Evolutionary conservation across 2,113 vertebrate genomes (phyloP).

Genomic region (Anoplopoma fimbria): DNA sequence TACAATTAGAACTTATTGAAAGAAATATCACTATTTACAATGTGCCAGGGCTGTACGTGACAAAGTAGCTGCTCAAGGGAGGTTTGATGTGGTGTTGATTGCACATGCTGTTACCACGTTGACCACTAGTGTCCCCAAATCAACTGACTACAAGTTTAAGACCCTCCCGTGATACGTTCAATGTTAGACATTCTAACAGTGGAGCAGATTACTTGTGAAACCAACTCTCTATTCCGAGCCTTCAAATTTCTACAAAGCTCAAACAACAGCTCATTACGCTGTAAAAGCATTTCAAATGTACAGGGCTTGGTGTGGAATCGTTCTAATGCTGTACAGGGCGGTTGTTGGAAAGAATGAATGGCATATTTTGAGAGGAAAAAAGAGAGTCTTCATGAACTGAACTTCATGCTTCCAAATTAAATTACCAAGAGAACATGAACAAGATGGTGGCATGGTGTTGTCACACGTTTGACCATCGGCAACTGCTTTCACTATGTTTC

Average conservation of each 20-base stretch:
- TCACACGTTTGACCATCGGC: not conserved
- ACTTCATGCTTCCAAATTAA: conserved; percentile 16
- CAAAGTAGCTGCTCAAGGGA: not conserved
- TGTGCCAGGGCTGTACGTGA: not conserved
- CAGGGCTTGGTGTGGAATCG: not conserved
- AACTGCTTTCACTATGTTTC: too few relatives aligned
- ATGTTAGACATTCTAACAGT: not conserved
- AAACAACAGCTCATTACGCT: not conserved
- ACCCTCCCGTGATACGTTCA: not conserved
- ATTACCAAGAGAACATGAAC: conserved; percentile 12
- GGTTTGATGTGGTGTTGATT: not conserved
- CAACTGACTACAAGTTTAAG: not conserved
- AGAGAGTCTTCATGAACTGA: too few relatives aligned
- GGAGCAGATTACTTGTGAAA: not conserved
- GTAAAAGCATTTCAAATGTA: not conserved
- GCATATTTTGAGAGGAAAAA: not conserved
- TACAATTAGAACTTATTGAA: too few relatives aligned
- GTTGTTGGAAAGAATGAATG: not conserved
- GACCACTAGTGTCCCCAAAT: not conserved
- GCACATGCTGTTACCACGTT: not conserved
- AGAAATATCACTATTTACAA: not conserved
- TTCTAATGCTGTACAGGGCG: not conserved
- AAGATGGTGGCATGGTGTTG: not conserved
- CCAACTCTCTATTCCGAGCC: not conserved
- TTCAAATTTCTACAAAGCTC: not conserved